These are phyloP conservation scores for Syndactyla subalaris DNA, from an alignment of 2,797 vertebrate species.

Conservation along the genomic window DNA sequence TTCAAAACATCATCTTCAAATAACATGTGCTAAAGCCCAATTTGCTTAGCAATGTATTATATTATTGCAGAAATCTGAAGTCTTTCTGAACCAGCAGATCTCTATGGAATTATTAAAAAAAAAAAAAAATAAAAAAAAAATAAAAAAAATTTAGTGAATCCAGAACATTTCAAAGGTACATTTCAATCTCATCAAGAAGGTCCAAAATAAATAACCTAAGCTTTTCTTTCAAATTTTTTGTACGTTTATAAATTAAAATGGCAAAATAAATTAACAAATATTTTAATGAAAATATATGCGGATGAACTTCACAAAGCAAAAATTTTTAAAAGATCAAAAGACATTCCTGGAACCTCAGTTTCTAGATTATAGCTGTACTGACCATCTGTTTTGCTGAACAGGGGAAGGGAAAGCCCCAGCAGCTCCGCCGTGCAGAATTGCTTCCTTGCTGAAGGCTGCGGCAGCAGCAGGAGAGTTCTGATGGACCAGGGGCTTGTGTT, in stretches of 20 bases:
- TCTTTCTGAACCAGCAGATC: background rate
- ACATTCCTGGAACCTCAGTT: background rate
- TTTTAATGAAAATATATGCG: background rate
- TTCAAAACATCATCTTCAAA: background rate
- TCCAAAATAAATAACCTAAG: background rate
- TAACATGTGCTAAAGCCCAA: background rate
- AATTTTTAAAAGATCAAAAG: background rate
- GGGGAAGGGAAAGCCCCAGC: background rate
- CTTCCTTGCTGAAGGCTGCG: background rate
- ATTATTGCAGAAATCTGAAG: background rate
- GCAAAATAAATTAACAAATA: background rate
- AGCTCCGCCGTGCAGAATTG: accelerated
- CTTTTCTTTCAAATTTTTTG: background rate
- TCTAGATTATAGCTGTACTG: background rate
- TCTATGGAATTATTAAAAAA: background rate
- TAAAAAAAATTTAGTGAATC: background rate
- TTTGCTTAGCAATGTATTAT: background rate
- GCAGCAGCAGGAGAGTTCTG: background rate
- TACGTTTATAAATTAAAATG: background rate
- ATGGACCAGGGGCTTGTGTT: background rate
- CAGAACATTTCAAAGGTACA: background rate
- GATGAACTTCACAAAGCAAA: background rate
- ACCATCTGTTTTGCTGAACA: accelerated
- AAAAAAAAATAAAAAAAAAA: background rate
- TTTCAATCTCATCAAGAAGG: background rate